These are phyloP conservation scores for Chaenodraco wilsoni DNA, from an alignment of 2,797 vertebrate species.

Conservation along the genomic window DNA sequence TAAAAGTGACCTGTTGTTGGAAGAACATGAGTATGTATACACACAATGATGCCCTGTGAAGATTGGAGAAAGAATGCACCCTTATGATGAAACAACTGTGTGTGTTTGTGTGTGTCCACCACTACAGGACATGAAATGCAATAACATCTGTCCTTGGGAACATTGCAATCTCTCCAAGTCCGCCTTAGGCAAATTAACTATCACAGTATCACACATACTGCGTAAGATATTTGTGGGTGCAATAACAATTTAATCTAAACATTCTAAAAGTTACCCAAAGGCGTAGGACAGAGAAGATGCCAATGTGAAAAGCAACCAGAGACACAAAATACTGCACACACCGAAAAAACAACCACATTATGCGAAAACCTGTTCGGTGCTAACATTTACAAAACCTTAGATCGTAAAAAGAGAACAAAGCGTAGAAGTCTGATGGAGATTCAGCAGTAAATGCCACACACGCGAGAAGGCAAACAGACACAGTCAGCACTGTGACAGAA, in stretches of 20 bases:
- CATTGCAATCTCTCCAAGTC: slow-evolving; percentile 53
- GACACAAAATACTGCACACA: not conserved
- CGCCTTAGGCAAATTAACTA: slow-evolving; percentile 59
- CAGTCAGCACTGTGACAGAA: slow-evolving; percentile 43
- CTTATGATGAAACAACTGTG: slow-evolving; percentile 39
- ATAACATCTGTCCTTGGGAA: slow-evolving; percentile 75
- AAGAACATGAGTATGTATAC: slow-evolving; percentile 9
- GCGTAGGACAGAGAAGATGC: not conserved
- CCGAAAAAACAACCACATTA: not conserved
- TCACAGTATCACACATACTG: slow-evolving; percentile 47
- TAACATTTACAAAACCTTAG: not conserved
- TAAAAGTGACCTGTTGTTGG: slow-evolving; percentile 69
- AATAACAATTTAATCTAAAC: slow-evolving; percentile 22
- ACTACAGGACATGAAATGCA: slow-evolving; percentile 65
- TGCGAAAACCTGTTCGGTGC: not conserved
- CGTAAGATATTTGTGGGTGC: not conserved
- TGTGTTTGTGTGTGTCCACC: slow-evolving; percentile 25
- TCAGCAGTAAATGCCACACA: slow-evolving; percentile 14
- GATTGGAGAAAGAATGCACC: slow-evolving; percentile 21
- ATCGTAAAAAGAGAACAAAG: slow-evolving; percentile 26
- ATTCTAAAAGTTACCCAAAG: slow-evolving; percentile 2
- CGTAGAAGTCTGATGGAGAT: slow-evolving; percentile 21
- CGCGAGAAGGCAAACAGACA: slow-evolving; percentile 1
- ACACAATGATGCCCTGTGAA: slow-evolving; percentile 34
- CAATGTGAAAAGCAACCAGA: not conserved